A percentile compares a stretch with the other conserved stretches of the same genome.
Evolutionary conservation across 2,797 vertebrate species (phyloP).

Genomic region (Pangasius mekongensis): DNA sequence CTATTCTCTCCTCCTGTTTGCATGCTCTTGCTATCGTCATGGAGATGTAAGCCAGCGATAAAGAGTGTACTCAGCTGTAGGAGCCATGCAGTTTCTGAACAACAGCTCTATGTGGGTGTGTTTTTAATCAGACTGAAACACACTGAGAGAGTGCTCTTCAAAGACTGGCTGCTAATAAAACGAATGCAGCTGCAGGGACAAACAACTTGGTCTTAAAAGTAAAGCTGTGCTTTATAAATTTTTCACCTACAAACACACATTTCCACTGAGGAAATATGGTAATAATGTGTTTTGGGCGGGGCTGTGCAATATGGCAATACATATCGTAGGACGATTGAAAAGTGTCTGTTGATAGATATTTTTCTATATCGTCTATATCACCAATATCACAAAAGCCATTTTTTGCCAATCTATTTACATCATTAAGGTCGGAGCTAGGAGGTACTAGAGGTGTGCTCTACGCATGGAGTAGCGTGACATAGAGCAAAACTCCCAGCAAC

Average conservation of each 20-base stretch:
- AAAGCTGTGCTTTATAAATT: not conserved
- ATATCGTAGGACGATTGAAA: not conserved
- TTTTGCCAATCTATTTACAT: not conserved
- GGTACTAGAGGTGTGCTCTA: not conserved
- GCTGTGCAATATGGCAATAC: not conserved
- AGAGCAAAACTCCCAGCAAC: not conserved
- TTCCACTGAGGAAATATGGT: not conserved
- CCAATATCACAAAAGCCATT: not conserved
- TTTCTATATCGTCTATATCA: not conserved
- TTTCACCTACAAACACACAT: not conserved
- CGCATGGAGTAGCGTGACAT: not conserved
- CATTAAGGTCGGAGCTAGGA: not conserved
- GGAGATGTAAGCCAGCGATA: slow-evolving; percentile 50
- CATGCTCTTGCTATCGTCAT: slow-evolving; percentile 47
- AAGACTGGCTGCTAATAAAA: slow-evolving; percentile 3
- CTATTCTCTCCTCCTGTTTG: slow-evolving; percentile 48
- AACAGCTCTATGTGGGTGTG: slow-evolving; percentile 34
- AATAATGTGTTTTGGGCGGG: not conserved
- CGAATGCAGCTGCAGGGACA: slow-evolving; percentile 10
- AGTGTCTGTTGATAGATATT: not conserved
- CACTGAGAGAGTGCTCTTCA: slow-evolving; percentile 22
- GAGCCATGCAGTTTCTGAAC: slow-evolving; percentile 35
- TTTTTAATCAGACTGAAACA: slow-evolving; percentile 31
- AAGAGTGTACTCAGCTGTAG: slow-evolving; percentile 37
- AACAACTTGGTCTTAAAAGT: slow-evolving; percentile 14